Evolutionary conservation across 2,888 invertebrate genomes (phyloP).

Genomic region (Caenorhabditis doughertyi): DNA sequence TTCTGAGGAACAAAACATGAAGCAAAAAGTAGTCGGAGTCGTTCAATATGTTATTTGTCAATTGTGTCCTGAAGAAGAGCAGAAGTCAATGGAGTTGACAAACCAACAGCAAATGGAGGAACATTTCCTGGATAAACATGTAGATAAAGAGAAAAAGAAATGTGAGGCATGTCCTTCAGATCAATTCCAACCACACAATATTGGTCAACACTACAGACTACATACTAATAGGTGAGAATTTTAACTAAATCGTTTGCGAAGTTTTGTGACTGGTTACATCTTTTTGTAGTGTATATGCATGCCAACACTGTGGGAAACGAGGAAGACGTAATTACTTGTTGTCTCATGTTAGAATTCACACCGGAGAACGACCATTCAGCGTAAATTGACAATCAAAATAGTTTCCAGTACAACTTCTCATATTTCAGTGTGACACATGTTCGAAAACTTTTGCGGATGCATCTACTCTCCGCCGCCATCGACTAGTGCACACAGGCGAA

Average conservation of each 20-base stretch:
- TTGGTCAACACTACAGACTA: slow-evolving; percentile 68
- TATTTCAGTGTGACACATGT: slow-evolving; percentile 75
- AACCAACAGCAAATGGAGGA: slow-evolving; percentile 70
- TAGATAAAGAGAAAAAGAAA: slow-evolving; percentile 71
- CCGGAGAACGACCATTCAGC: slow-evolving; percentile 74
- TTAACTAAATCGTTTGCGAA: neutral
- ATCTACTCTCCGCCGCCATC: slow-evolving; percentile 78
- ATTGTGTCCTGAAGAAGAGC: slow-evolving; percentile 75
- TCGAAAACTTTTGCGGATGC: slow-evolving; percentile 75
- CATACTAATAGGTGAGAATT: slow-evolving; percentile 70
- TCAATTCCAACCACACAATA: slow-evolving; percentile 63
- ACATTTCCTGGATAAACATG: slow-evolving; percentile 70
- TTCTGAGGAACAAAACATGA: slow-evolving; percentile 13
- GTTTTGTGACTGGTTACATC: neutral
- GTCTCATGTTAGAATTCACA: slow-evolving; percentile 75
- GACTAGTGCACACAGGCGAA: slow-evolving; percentile 75
- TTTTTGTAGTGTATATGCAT: slow-evolving; percentile 74
- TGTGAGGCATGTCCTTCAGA: slow-evolving; percentile 73
- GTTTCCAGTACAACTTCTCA: neutral
- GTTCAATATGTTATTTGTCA: slow-evolving; percentile 75
- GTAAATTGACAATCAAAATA: slow-evolving; percentile 52
- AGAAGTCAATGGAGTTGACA: slow-evolving; percentile 59
- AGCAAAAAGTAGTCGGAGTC: slow-evolving; percentile 72
- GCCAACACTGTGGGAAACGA: slow-evolving; percentile 77
- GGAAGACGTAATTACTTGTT: slow-evolving; percentile 74